Conservation (phyloP, 1,140 invertebrate species). For the Hycleus cichorii region DNA sequence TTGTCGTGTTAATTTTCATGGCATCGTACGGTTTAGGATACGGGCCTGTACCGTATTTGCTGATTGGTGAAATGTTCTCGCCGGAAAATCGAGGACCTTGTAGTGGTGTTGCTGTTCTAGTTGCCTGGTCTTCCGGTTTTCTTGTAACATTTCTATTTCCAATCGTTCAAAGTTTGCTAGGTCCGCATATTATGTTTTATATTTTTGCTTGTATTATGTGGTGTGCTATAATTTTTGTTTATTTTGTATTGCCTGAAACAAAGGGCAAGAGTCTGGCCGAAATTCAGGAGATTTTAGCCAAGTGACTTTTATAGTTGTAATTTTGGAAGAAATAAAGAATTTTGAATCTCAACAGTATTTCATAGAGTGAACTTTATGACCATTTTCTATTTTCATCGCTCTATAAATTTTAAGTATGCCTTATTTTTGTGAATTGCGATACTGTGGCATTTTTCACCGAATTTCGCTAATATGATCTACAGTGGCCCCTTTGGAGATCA, state of each 20-base stretch:
- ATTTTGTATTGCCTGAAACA: conserved; percentile 5
- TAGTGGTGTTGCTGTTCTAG: neutral
- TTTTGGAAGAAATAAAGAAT: too few species aligned
- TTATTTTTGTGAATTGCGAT: too few species aligned
- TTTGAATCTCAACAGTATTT: too few species aligned
- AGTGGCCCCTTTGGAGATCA: too few species aligned
- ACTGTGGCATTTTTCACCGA: too few species aligned
- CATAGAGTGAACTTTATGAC: too few species aligned
- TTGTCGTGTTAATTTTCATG: neutral
- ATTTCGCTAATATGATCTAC: too few species aligned
- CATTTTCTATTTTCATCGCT: too few species aligned
- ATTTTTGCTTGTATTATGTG: conserved; percentile 38
- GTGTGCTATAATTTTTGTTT: conserved; percentile 38
- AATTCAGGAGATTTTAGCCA: conserved; percentile 2
- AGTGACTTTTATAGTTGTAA: neutral
- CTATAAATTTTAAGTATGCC: too few species aligned
- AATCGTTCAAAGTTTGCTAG: neutral
- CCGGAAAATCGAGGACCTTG: neutral
- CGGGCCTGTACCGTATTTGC: neutral
- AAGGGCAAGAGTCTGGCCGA: conserved; percentile 5
- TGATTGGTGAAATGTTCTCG: neutral
- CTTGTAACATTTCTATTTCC: neutral
- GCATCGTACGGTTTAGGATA: neutral
- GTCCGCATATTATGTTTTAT: conserved; percentile 1
- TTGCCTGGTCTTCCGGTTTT: neutral